A percentile compares a stretch with the other conserved stretches of the same genome.
These are phyloP conservation scores for Epistrophe eligans DNA, from an alignment of 2,888 invertebrate genomes.

Conservation along the genomic window DNA sequence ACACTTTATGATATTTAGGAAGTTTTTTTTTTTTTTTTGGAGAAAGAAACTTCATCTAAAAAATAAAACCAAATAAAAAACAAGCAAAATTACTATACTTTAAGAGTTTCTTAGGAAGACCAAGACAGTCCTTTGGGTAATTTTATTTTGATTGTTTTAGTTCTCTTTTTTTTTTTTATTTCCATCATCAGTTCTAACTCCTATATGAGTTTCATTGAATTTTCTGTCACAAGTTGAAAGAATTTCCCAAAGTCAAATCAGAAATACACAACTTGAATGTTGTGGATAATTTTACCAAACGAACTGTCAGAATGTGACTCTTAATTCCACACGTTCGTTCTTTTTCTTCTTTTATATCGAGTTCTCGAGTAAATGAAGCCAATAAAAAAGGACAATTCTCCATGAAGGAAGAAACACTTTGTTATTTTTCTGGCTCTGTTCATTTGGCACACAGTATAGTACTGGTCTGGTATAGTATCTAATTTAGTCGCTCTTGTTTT, in stretches of 20 bases:
- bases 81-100: neutral
- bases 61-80: neutral
- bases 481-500: conserved; percentile 24
- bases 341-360: neutral
- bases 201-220: neutral
- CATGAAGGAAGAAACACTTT: neutral
- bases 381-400: conserved; percentile 33
- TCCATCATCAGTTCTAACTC: neutral
- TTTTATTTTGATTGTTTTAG: conserved; percentile 10
- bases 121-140: neutral
- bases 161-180: neutral
- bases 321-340: conserved; percentile 30
- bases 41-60: neutral
- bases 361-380: conserved; percentile 18
- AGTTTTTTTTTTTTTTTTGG: neutral
- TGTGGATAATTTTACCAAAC: neutral
- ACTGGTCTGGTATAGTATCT: conserved; percentile 4
- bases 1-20: conserved; percentile 26
- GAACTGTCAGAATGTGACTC: conserved; percentile 30
- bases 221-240: neutral
- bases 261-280: neutral
- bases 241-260: neutral
- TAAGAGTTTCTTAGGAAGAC: neutral
- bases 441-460: conserved; percentile 19
- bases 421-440: conserved; percentile 3